These are phyloP conservation scores for Harpalus rubripes DNA, from an alignment of 2,888 invertebrate species.

Conservation along the genomic window DNA sequence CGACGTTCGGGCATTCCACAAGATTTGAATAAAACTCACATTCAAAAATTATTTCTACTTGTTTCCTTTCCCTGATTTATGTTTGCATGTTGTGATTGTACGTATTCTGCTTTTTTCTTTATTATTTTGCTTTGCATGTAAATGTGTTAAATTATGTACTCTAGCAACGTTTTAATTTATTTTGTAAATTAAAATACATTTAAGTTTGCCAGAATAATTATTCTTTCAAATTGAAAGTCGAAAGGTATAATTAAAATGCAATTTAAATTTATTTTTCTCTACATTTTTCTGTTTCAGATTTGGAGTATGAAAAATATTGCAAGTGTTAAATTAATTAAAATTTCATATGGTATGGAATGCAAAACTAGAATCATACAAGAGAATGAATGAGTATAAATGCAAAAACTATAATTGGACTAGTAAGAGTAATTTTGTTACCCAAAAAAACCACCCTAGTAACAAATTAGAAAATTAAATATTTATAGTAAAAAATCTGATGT, in stretches of 20 bases:
- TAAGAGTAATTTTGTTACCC: too few relatives aligned
- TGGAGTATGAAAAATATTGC: not conserved
- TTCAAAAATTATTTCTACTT: conserved; percentile 60
- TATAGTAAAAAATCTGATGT: too few relatives aligned
- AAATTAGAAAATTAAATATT: too few relatives aligned
- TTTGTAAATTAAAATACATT: conserved; percentile 22
- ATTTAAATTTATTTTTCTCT: conserved; percentile 26
- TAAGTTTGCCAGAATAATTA: conserved; percentile 22
- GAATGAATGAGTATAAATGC: not conserved
- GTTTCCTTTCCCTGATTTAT: conserved; percentile 53
- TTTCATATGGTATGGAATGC: not conserved
- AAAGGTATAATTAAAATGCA: conserved; percentile 37
- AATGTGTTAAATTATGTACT: conserved; percentile 41
- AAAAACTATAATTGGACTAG: too few relatives aligned
- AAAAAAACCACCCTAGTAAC: too few relatives aligned
- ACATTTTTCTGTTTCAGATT: not conserved
- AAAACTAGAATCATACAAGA: not conserved
- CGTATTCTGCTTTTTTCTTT: conserved; percentile 24
- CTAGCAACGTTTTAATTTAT: conserved; percentile 31
- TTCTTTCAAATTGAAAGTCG: conserved; percentile 24
- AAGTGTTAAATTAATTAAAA: not conserved
- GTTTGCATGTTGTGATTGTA: conserved; percentile 40
- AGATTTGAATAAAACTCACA: conserved; percentile 55
- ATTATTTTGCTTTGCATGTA: conserved; percentile 26
- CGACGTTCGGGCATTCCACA: not conserved